Conservation (phyloP, 1,140 invertebrate genomes). For the Macrostomum lignano region DNA sequence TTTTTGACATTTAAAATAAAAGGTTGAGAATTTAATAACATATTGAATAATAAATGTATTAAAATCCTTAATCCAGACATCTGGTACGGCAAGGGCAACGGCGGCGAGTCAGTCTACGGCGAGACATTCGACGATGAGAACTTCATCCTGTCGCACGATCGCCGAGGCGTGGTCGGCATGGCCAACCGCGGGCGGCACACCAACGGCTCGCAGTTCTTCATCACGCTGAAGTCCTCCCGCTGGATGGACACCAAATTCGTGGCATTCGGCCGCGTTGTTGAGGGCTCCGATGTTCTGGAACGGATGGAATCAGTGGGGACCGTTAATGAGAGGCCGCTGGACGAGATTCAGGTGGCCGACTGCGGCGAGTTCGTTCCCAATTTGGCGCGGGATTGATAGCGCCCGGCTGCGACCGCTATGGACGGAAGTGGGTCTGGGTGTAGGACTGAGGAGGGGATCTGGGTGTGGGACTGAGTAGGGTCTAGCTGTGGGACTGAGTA, state of each 20-base stretch:
- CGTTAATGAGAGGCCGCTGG: background rate
- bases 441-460: too few relatives aligned
- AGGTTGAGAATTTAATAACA: slow-evolving; percentile 6
- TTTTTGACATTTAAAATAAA: slow-evolving; percentile 1
- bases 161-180: slow-evolving; percentile 25
- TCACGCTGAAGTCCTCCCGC: slow-evolving; percentile 16
- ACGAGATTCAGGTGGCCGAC: slow-evolving; percentile 1
- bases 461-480: too few relatives aligned
- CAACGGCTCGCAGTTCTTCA: slow-evolving; percentile 27
- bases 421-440: too few relatives aligned
- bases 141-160: slow-evolving; percentile 18
- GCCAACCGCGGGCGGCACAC: slow-evolving; percentile 25
- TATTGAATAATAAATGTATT: slow-evolving; percentile 2
- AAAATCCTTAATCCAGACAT: slow-evolving; percentile 17
- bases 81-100: slow-evolving; percentile 21
- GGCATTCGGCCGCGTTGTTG: slow-evolving; percentile 20
- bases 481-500: too few relatives aligned
- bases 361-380: too few relatives aligned
- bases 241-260: slow-evolving; percentile 29
- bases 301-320: background rate
- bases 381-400: too few relatives aligned
- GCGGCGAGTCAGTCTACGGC: slow-evolving; percentile 25
- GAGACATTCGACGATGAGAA: slow-evolving; percentile 28
- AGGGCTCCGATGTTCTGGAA: background rate
- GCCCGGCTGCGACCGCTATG: too few relatives aligned